Percentiles rank a stretch among this genome's conserved stretches.
phyloP scores from a whole-genome alignment of 2,888 invertebrate species.

The Oscheius onirici region DNA sequence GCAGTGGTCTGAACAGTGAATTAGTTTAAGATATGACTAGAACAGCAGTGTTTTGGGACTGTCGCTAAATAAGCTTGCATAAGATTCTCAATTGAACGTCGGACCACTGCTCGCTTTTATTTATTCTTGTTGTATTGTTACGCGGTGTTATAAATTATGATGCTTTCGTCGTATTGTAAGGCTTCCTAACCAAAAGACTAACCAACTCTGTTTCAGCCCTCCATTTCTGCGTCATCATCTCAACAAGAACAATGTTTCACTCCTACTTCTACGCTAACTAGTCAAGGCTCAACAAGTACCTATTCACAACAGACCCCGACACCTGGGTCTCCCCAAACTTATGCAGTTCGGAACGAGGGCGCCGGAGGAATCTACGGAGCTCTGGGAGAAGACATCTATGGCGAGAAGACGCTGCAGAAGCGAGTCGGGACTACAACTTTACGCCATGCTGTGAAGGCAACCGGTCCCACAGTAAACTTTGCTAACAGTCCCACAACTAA shows the following conservation, averaged over 20 bases:
- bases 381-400: slow-evolving; percentile 44
- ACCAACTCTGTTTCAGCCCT: slow-evolving; percentile 18
- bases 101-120: background rate
- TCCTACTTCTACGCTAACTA: slow-evolving; percentile 60
- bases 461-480: slow-evolving; percentile 47
- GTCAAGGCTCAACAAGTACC: slow-evolving; percentile 50
- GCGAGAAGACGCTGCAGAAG: slow-evolving; percentile 51
- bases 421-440: slow-evolving; percentile 39
- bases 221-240: slow-evolving; percentile 49
- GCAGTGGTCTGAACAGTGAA: background rate
- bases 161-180: background rate
- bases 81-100: too few relatives aligned
- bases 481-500: background rate
- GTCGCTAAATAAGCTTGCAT: too few relatives aligned
- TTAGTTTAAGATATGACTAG: background rate
- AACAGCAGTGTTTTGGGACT: too few relatives aligned
- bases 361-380: slow-evolving; percentile 46
- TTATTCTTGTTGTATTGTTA: slow-evolving; percentile 17
- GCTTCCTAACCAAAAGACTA: slow-evolving; percentile 1
- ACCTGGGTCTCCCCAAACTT: slow-evolving; percentile 53
- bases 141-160: background rate
- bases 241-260: slow-evolving; percentile 63
- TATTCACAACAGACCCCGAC: slow-evolving; percentile 54
- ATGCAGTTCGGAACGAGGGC: slow-evolving; percentile 4
- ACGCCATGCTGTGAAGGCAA: slow-evolving; percentile 39